Percentiles rank a stretch among this genome's conserved stretches.
These are phyloP conservation scores for Balaeniceps rex DNA, from an alignment of 2,113 vertebrate genomes.

Conservation along the genomic window DNA sequence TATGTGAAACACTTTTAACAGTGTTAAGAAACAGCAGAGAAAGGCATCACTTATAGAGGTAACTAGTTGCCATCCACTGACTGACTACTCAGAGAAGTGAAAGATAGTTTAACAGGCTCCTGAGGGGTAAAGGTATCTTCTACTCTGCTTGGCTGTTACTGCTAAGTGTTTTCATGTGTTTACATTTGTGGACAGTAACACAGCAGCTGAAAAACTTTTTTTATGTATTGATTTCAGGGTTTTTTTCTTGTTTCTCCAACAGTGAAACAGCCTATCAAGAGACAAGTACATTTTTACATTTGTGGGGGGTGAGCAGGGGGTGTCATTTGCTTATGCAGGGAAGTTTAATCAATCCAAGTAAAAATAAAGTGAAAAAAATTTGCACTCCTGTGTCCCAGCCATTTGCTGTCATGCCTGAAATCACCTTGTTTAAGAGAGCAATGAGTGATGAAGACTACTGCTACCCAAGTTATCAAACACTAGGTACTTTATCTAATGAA, in stretches of 20 bases:
- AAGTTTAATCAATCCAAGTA: neutral
- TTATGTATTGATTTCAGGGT: neutral
- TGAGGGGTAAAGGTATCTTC: neutral
- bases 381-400: neutral
- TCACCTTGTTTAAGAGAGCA: neutral
- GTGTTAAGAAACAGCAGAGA: neutral
- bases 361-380: neutral
- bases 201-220: neutral
- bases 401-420: neutral
- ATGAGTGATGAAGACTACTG: neutral
- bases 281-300: neutral
- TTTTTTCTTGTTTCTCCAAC: neutral
- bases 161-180: neutral
- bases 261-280: neutral
- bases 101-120: neutral
- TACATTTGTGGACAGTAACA: neutral
- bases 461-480: neutral
- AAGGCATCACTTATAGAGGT: neutral
- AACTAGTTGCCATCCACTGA: neutral
- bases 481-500: neutral
- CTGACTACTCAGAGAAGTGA: neutral
- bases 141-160: neutral
- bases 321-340: neutral
- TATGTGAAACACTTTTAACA: neutral
- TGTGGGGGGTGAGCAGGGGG: too few relatives aligned